A percentile compares a stretch with the other conserved stretches of the same genome.
phyloP scores from a whole-genome alignment of 2,888 invertebrate genomes.

The Chalcosyrphus nemorum region DNA sequence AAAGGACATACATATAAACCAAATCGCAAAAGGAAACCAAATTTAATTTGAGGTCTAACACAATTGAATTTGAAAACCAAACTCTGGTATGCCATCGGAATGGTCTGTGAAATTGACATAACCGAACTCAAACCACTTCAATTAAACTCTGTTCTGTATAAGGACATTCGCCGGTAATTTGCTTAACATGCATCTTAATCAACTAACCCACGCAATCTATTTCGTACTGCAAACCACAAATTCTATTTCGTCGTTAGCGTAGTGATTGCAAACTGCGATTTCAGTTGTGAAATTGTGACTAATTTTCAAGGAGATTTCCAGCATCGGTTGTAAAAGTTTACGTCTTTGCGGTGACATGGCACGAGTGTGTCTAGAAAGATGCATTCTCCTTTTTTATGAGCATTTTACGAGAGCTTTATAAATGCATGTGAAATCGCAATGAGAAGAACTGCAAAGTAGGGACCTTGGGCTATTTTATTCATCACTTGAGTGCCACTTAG shows the following conservation, averaged over 20 bases:
- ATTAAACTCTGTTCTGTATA: conserved; percentile 5
- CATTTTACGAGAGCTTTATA: conserved; percentile 10
- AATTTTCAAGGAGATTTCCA: background rate
- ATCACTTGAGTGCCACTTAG: conserved; percentile 9
- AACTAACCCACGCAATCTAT: background rate
- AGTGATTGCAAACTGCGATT: background rate
- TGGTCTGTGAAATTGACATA: background rate
- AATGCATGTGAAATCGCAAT: conserved; percentile 4
- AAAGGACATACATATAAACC: background rate
- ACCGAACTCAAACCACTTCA: background rate
- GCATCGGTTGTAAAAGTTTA: conserved; percentile 7
- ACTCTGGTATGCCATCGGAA: background rate
- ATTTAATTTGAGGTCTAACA: background rate
- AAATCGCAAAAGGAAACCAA: background rate
- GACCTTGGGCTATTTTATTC: background rate
- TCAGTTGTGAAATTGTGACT: conserved; percentile 3
- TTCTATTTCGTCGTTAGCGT: background rate
- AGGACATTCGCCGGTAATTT: background rate
- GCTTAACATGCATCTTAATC: background rate
- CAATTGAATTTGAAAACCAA: background rate
- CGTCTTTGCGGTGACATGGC: background rate
- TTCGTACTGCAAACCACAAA: background rate
- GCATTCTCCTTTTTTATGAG: background rate
- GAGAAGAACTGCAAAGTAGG: too few species aligned
- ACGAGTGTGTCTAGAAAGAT: background rate